Evolutionary conservation across 2,113 vertebrate genomes (phyloP).

Genomic region (Coturnix japonica): DNA sequence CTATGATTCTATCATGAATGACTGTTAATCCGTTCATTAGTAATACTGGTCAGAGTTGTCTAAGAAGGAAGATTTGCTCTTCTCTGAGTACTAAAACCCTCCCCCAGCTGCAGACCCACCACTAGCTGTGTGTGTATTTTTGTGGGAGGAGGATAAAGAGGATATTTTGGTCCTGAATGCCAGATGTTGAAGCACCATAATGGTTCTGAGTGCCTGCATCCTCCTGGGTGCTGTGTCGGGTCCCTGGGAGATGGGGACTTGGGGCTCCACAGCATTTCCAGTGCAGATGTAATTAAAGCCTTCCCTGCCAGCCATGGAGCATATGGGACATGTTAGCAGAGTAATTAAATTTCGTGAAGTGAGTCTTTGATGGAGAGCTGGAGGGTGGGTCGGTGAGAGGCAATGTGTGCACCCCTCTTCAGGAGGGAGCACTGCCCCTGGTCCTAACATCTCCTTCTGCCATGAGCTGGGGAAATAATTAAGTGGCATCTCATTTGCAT

Average conservation of each 20-base stretch:
- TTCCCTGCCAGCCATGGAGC: slow-evolving; percentile 67
- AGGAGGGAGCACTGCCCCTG: background rate
- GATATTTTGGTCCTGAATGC: background rate
- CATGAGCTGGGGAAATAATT: slow-evolving; percentile 65
- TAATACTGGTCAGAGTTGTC: background rate
- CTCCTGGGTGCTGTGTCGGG: background rate
- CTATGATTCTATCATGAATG: background rate
- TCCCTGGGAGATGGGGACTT: background rate
- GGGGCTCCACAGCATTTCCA: slow-evolving; percentile 21
- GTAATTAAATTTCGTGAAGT: slow-evolving; percentile 78
- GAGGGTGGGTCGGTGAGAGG: slow-evolving; percentile 68
- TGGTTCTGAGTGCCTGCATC: background rate
- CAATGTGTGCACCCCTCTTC: slow-evolving; percentile 1
- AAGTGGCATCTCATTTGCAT: slow-evolving; percentile 59
- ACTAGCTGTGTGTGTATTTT: background rate
- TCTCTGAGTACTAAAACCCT: background rate
- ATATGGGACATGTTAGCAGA: slow-evolving; percentile 76
- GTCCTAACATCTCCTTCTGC: slow-evolving; percentile 24
- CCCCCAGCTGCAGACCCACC: background rate
- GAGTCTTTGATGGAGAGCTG: slow-evolving; percentile 63
- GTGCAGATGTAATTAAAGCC: slow-evolving; percentile 70
- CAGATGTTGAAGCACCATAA: background rate
- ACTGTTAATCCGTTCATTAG: slow-evolving; percentile 58
- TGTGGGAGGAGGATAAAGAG: background rate
- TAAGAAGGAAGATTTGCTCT: background rate